Percentiles rank a stretch among this genome's conserved stretches.
phyloP scores from a whole-genome alignment of 2,797 vertebrate species.

The Phoebastria nigripes region DNA sequence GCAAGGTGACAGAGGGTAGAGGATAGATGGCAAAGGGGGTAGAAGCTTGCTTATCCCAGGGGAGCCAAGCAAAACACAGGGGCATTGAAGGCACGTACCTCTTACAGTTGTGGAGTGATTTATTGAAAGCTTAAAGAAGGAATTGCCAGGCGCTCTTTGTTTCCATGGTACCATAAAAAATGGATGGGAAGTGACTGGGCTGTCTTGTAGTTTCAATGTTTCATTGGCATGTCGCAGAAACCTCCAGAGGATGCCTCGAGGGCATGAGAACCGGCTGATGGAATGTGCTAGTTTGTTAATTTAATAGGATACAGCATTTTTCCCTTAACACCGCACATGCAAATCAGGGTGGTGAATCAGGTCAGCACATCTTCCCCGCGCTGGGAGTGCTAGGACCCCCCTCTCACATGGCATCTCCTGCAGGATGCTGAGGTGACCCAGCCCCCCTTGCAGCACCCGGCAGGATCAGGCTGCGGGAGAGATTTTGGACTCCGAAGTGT shows the following conservation, averaged over 20 bases:
- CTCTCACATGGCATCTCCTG: not conserved
- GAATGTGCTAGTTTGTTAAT: slow-evolving; percentile 66
- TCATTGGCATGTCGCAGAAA: slow-evolving; percentile 56
- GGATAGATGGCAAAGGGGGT: not conserved
- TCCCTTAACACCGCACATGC: slow-evolving; percentile 5
- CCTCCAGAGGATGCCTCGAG: slow-evolving; percentile 62
- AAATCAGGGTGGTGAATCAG: slow-evolving; percentile 48
- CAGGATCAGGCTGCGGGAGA: not conserved
- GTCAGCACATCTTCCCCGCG: not conserved
- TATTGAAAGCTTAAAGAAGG: slow-evolving; percentile 34
- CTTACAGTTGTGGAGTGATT: slow-evolving; percentile 38
- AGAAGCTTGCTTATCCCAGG: not conserved
- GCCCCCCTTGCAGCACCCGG: fast-evolving
- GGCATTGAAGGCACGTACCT: not conserved
- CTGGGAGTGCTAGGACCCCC: not conserved
- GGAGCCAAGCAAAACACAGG: not conserved
- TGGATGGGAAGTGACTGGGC: slow-evolving; percentile 62
- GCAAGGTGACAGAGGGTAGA: not conserved
- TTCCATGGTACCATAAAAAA: slow-evolving; percentile 70
- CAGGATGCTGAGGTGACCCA: not conserved
- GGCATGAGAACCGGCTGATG: slow-evolving; percentile 60
- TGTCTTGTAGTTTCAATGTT: slow-evolving; percentile 60
- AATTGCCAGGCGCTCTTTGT: slow-evolving; percentile 39
- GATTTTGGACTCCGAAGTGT: not conserved
- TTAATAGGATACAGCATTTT: slow-evolving; percentile 53